Conservation (phyloP, 2,888 invertebrate genomes). For the Acrocyrtus sp. region DNA sequence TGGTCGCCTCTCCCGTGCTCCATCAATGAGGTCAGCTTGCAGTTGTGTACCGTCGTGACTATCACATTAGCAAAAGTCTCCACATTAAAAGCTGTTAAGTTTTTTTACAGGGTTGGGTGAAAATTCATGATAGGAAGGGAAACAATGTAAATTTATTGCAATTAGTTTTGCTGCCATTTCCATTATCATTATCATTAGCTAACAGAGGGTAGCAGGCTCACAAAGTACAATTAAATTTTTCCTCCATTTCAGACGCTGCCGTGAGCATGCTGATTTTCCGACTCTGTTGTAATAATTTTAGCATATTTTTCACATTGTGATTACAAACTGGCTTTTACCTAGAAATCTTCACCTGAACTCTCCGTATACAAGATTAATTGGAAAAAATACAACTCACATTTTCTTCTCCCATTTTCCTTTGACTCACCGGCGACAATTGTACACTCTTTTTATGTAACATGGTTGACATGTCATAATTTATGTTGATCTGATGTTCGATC, state of each 20-base stretch:
- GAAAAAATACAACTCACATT: conserved; percentile 6
- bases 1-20: background rate
- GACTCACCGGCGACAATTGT: background rate
- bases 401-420: conserved; percentile 4
- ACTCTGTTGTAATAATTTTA: conserved; percentile 2
- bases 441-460: background rate
- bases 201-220: too few species aligned
- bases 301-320: conserved; percentile 7
- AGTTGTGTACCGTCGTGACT: background rate
- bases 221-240: background rate
- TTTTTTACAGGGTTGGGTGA: background rate
- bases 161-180: too few species aligned
- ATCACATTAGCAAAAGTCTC: background rate
- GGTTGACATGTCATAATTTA: conserved; percentile 11
- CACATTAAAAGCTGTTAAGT: background rate
- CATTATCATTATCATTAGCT: too few species aligned
- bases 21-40: background rate
- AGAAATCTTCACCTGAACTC: background rate
- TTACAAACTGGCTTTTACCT: conserved; percentile 11
- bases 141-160: background rate
- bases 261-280: background rate
- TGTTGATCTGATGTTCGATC: conserved; percentile 13
- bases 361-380: background rate
- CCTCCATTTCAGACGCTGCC: background rate
- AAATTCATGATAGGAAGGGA: background rate